These are phyloP conservation scores for Deroptyus accipitrinus DNA, from an alignment of 2,113 vertebrate genomes.

Conservation along the genomic window DNA sequence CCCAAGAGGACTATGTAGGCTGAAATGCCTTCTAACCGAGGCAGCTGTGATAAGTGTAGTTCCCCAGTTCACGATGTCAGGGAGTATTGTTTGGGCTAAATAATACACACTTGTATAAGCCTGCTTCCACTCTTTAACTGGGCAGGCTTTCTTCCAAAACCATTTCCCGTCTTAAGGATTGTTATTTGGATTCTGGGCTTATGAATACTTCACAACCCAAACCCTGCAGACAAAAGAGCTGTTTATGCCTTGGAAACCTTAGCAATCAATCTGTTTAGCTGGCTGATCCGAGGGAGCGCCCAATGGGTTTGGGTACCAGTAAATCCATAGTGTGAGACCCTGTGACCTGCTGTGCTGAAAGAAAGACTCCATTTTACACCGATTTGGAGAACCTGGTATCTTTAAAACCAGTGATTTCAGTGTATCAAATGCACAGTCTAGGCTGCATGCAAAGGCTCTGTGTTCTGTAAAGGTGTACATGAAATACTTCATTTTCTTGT, in stretches of 20 bases:
- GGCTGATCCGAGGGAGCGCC: fast-evolving
- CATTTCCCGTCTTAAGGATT: neutral
- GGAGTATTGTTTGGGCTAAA: neutral
- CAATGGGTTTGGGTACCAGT: neutral
- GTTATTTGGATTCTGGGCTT: neutral
- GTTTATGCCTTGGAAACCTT: neutral
- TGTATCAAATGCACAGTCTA: neutral
- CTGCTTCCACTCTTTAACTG: neutral
- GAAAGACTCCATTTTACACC: neutral
- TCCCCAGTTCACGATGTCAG: neutral
- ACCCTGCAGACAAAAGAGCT: neutral
- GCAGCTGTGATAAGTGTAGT: neutral
- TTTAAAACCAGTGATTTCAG: neutral
- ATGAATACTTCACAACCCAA: neutral
- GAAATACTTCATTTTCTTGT: neutral
- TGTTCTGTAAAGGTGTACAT: neutral
- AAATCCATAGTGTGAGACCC: neutral
- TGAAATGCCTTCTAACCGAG: neutral
- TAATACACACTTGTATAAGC: neutral
- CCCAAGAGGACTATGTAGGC: neutral
- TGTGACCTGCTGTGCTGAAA: neutral
- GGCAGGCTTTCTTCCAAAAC: neutral
- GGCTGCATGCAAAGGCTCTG: neutral
- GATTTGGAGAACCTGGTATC: neutral
- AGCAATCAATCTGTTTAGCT: neutral